Conservation (phyloP, 2,113 vertebrate species). For the Jacana jacana region DNA sequence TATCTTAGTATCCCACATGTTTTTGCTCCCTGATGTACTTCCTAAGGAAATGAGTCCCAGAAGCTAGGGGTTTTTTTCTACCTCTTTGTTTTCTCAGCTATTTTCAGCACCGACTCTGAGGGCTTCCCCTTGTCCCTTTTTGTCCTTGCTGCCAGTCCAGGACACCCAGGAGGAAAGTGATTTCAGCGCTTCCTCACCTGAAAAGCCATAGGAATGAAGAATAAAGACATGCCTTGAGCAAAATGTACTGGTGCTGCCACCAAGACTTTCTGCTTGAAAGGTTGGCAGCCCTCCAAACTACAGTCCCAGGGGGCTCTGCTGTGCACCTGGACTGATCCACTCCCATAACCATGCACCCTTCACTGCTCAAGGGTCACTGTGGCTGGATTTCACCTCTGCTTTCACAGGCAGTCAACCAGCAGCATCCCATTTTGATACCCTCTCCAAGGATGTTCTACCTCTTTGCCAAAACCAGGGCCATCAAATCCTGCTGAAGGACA, state of each 20-base stretch:
- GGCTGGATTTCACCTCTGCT: not conserved
- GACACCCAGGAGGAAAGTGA: not conserved
- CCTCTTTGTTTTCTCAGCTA: not conserved
- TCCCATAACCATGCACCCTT: not conserved
- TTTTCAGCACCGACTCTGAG: not conserved
- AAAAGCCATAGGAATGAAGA: not conserved
- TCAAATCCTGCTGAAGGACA: not conserved
- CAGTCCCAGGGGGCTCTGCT: not conserved
- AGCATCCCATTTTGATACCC: not conserved
- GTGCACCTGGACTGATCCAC: not conserved
- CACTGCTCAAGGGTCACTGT: fast-evolving
- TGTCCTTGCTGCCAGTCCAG: not conserved
- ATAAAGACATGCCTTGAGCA: not conserved
- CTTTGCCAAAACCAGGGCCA: not conserved
- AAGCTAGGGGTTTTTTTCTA: not conserved
- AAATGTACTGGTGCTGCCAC: not conserved
- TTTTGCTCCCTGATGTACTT: not conserved
- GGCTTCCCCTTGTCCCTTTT: not conserved
- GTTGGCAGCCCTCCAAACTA: not conserved
- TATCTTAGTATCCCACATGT: not conserved
- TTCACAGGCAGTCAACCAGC: not conserved
- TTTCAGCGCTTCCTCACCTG: not conserved
- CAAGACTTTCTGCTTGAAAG: not conserved
- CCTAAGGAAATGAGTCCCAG: not conserved
- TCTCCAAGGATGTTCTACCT: not conserved